Conservation (phyloP, 2,113 vertebrate genomes). For the Nipponia nippon region DNA sequence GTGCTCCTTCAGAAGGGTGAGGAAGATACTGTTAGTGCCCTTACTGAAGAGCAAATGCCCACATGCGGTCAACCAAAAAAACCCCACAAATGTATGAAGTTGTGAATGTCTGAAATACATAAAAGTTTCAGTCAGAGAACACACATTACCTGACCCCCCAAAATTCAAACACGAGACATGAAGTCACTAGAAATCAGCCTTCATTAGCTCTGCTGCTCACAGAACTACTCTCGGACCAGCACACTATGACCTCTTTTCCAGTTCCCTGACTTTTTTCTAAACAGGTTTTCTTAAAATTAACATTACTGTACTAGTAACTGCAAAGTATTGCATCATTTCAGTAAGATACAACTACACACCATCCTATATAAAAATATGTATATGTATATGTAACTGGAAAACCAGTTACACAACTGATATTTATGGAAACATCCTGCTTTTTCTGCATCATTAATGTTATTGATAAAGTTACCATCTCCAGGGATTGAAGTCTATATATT, state of each 20-base stretch:
- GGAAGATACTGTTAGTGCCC: background rate
- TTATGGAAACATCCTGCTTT: background rate
- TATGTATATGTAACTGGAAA: too few relatives aligned
- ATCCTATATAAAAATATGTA: background rate
- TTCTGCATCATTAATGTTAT: background rate
- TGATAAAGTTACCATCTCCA: background rate
- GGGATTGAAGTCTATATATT: background rate
- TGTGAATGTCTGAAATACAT: background rate
- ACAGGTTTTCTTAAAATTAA: background rate
- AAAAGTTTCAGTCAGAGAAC: background rate
- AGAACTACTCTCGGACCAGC: background rate
- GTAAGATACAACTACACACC: background rate
- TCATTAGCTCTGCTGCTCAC: background rate
- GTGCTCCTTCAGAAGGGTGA: background rate
- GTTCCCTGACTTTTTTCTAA: background rate
- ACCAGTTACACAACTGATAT: background rate
- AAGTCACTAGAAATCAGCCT: background rate
- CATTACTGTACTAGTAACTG: background rate
- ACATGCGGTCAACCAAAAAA: background rate
- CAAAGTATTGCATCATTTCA: background rate
- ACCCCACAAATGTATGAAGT: fast-evolving
- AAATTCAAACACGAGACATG: background rate
- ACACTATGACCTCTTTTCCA: background rate
- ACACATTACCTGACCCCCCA: too few relatives aligned
- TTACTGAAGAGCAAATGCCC: background rate